phyloP scores from a whole-genome alignment of 2,888 invertebrate genomes.

The Chironomus tentans region DNA sequence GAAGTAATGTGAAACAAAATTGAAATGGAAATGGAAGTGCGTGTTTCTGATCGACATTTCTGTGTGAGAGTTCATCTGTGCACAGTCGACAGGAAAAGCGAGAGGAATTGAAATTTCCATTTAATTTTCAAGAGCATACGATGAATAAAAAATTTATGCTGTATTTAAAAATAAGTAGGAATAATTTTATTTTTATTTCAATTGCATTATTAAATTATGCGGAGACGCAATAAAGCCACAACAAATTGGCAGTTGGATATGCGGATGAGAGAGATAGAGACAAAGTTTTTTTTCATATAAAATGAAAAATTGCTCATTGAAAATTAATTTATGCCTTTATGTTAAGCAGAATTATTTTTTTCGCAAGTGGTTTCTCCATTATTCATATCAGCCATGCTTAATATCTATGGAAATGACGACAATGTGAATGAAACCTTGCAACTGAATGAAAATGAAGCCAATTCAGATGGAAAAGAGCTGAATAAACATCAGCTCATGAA shows the following conservation, averaged over 20 bases:
- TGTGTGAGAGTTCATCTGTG: too few relatives aligned
- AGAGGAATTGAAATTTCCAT: too few relatives aligned
- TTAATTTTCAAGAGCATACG: too few relatives aligned
- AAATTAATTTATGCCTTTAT: slow-evolving; percentile 10
- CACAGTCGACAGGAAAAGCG: too few relatives aligned
- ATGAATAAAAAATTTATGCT: too few relatives aligned
- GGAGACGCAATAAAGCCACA: background rate
- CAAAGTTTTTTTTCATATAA: too few relatives aligned
- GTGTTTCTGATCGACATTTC: too few relatives aligned
- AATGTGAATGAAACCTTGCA: background rate
- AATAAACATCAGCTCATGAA: background rate
- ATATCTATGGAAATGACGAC: background rate
- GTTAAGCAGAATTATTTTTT: background rate
- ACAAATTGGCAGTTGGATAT: background rate
- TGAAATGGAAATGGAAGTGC: too few relatives aligned
- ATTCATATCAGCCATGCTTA: background rate
- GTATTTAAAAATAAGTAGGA: too few relatives aligned
- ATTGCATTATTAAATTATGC: background rate
- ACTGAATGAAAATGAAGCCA: background rate
- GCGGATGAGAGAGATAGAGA: background rate
- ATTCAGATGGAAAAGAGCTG: background rate
- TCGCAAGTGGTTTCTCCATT: slow-evolving; percentile 1
- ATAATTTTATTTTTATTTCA: too few relatives aligned
- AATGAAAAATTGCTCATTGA: background rate
- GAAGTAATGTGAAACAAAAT: too few relatives aligned